Evolutionary conservation across 35 echinoderm and acorn worm genomes (phyloP).

Genomic region (Apostichopus parvimensis): DNA sequence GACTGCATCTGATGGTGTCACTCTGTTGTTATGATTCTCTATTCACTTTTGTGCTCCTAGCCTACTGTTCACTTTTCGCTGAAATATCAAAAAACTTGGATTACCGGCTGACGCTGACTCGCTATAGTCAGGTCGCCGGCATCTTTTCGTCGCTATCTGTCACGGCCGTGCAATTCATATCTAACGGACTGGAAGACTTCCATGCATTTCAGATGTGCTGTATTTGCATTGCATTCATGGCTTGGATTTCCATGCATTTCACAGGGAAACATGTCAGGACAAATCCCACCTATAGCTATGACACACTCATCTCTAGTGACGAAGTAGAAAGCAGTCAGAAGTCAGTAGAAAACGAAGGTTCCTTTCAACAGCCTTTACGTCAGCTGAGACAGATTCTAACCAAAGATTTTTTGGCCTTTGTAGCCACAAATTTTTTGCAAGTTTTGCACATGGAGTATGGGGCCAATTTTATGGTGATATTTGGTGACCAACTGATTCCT

Average conservation of each 20-base stretch:
- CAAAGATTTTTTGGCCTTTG: slow-evolving; percentile 83
- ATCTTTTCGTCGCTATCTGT: slow-evolving; percentile 68
- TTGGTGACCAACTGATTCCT: slow-evolving; percentile 87
- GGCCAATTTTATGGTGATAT: slow-evolving; percentile 78
- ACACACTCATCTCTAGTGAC: not conserved
- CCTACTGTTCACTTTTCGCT: slow-evolving; percentile 84
- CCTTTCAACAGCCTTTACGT: not conserved
- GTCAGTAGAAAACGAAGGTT: not conserved
- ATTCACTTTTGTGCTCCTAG: slow-evolving; percentile 85
- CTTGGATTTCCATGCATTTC: slow-evolving; percentile 80
- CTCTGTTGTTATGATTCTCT: slow-evolving; percentile 90
- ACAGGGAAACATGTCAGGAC: slow-evolving; percentile 74
- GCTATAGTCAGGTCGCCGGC: slow-evolving; percentile 73
- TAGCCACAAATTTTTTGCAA: slow-evolving; percentile 83
- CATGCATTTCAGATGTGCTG: slow-evolving; percentile 82
- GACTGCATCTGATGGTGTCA: slow-evolving; percentile 76
- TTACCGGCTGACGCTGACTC: slow-evolving; percentile 73
- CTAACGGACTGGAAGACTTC: slow-evolving; percentile 79
- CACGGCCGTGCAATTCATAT: slow-evolving; percentile 67
- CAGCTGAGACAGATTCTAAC: slow-evolving; percentile 79
- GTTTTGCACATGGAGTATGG: slow-evolving; percentile 77
- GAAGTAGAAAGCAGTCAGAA: not conserved
- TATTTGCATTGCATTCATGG: slow-evolving; percentile 70
- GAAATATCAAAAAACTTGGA: slow-evolving; percentile 83
- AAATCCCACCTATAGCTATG: slow-evolving; percentile 33